A percentile compares a stretch with the other conserved stretches of the same genome.
Evolutionary conservation across 2,113 vertebrate species (phyloP).

Genomic region (Sceloporus undulatus): DNA sequence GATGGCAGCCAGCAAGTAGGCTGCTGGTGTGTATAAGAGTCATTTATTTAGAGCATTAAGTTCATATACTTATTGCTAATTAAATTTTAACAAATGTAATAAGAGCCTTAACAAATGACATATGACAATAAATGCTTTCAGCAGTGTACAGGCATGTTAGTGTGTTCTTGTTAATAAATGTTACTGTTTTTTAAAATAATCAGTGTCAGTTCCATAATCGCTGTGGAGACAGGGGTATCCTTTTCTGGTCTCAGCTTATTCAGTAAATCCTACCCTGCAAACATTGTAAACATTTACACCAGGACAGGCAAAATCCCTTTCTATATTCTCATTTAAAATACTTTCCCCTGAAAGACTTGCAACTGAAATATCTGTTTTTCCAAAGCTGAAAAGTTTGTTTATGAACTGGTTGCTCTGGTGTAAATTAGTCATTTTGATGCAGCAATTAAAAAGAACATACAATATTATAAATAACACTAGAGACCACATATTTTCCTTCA

Average conservation of each 20-base stretch:
- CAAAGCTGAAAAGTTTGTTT: neutral
- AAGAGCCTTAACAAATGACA: slow-evolving; percentile 2
- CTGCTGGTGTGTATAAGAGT: neutral
- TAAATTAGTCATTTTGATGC: neutral
- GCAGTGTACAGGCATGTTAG: neutral
- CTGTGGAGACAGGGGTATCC: neutral
- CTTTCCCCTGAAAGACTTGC: neutral
- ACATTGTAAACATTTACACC: neutral
- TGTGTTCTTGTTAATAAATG: slow-evolving; percentile 18
- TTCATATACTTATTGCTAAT: slow-evolving; percentile 11
- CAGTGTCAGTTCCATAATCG: neutral
- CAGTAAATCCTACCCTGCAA: neutral
- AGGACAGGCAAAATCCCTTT: neutral
- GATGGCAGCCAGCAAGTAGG: neutral
- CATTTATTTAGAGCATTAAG: neutral
- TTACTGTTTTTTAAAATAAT: neutral
- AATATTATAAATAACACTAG: neutral
- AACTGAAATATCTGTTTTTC: neutral
- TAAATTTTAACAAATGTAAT: slow-evolving; percentile 20
- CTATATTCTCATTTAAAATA: neutral
- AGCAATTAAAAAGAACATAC: neutral
- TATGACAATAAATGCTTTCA: neutral
- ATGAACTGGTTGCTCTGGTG: neutral
- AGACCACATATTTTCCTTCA: neutral
- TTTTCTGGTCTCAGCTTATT: neutral